Conservation (phyloP, 2,888 invertebrate genomes). For the Brenthis ino region DNA sequence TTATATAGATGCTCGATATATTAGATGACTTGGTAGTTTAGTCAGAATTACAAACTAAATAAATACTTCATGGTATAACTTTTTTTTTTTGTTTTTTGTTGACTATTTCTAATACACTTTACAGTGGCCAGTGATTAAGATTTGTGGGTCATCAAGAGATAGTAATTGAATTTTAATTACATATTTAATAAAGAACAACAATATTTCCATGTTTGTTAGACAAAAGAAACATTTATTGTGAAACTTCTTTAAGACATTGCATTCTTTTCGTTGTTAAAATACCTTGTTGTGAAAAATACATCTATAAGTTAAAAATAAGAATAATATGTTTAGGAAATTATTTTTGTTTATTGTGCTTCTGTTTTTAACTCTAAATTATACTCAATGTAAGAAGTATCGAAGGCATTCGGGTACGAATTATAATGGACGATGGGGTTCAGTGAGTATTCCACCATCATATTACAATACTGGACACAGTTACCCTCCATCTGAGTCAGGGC, state of each 20-base stretch:
- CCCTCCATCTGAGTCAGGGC: conserved; percentile 1
- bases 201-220: background rate
- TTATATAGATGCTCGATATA: too few species aligned
- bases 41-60: too few species aligned
- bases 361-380: background rate
- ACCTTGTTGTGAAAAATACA: background rate
- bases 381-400: background rate
- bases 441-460: background rate
- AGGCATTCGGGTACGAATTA: background rate
- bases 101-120: too few species aligned
- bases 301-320: background rate
- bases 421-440: background rate
- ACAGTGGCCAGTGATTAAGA: too few species aligned
- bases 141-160: background rate
- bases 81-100: too few species aligned
- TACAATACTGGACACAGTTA: background rate
- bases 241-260: background rate
- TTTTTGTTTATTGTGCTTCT: conserved; percentile 3
- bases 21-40: too few species aligned
- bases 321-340: conserved; percentile 6
- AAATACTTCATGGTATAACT: too few species aligned
- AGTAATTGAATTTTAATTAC: conserved; percentile 17
- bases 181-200: background rate
- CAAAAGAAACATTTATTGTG: background rate
- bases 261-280: background rate